A percentile compares a stretch with the other conserved stretches of the same genome.
These are phyloP conservation scores for Arctocebus calabarensis DNA, from an alignment of 2,797 vertebrate genomes.

Conservation along the genomic window DNA sequence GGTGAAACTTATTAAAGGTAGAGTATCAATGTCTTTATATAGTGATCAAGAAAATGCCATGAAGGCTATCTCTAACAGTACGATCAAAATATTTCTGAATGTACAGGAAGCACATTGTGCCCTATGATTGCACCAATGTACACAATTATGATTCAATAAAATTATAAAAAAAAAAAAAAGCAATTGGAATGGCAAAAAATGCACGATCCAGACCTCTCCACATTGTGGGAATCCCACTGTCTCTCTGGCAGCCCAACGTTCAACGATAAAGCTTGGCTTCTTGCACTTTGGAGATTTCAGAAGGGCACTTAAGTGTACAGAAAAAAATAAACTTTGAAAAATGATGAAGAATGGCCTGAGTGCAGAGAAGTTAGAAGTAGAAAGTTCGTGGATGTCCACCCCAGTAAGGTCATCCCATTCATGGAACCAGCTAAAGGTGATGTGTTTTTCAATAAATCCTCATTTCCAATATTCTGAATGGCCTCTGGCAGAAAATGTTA, in stretches of 20 bases:
- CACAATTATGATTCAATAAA: too few species aligned
- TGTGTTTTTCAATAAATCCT: constrained; percentile 74
- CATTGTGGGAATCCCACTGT: neutral
- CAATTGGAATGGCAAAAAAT: neutral
- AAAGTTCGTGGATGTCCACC: neutral
- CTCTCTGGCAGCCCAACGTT: neutral
- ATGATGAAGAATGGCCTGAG: neutral
- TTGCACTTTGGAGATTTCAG: neutral
- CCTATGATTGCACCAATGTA: too few species aligned
- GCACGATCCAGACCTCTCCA: neutral
- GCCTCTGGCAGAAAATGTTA: constrained; percentile 63
- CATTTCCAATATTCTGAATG: constrained; percentile 63
- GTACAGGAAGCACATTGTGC: too few species aligned
- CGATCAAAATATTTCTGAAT: too few species aligned
- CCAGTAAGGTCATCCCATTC: constrained; percentile 9
- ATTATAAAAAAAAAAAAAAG: neutral
- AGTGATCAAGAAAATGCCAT: too few species aligned
- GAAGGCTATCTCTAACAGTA: too few species aligned
- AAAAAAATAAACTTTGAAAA: neutral
- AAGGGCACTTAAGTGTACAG: neutral
- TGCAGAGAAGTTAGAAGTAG: neutral
- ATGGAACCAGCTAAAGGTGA: constrained; percentile 57
- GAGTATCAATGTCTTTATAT: too few species aligned
- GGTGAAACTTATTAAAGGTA: too few species aligned
- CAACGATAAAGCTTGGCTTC: neutral